Conservation (phyloP, 2,113 vertebrate species). For the Osmerus eperlanus region DNA sequence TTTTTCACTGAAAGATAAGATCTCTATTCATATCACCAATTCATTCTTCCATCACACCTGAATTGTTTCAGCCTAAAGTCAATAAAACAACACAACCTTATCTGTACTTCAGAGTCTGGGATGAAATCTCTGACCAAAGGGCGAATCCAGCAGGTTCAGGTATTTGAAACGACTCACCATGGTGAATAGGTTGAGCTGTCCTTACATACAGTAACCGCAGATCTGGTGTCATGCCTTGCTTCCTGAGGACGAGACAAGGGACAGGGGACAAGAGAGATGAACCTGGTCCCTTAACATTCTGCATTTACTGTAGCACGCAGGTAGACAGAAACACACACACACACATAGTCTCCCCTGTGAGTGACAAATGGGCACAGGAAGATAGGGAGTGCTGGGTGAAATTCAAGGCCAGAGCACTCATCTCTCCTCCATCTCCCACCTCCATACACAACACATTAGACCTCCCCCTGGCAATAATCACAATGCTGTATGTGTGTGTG, state of each 20-base stretch:
- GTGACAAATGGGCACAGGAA: constrained; percentile 60
- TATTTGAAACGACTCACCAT: background rate
- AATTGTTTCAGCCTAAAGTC: no score
- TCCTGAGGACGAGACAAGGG: background rate
- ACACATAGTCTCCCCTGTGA: constrained; percentile 29
- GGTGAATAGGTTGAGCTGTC: background rate
- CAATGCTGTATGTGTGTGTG: constrained; percentile 24
- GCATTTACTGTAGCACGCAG: constrained; percentile 32
- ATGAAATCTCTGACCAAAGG: background rate
- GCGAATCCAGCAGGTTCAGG: background rate
- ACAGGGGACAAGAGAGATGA: constrained; percentile 20
- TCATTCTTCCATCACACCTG: no score
- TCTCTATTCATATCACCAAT: no score
- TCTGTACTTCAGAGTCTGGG: no score
- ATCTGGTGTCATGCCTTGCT: background rate
- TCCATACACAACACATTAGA: constrained; percentile 46
- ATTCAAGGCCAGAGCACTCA: constrained; percentile 67
- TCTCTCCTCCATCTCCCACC: constrained; percentile 45
- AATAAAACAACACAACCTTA: no score
- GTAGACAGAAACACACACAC: constrained; percentile 1
- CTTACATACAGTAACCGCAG: no score
- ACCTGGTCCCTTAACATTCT: constrained; percentile 38
- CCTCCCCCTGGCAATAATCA: constrained; percentile 56
- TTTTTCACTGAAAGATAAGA: no score
- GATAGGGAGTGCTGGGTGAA: constrained; percentile 54